phyloP scores from a whole-genome alignment of 2,113 vertebrate species.

The Spermophilus dauricus region DNA sequence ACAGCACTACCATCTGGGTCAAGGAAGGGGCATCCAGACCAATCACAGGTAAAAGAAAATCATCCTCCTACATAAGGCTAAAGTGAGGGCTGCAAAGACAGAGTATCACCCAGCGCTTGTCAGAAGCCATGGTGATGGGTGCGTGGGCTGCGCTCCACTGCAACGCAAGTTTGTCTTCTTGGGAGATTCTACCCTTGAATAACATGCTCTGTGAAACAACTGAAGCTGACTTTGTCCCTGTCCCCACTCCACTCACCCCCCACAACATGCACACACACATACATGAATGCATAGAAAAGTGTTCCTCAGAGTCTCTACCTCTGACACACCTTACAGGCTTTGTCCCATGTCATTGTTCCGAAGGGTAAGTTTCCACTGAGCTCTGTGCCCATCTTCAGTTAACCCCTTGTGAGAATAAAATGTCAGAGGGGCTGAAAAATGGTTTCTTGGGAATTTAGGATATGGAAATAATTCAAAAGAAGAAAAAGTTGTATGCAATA shows the following conservation, averaged over 20 bases:
- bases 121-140: neutral
- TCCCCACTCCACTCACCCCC: too few relatives aligned
- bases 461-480: neutral
- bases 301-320: neutral
- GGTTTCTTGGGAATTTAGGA: neutral
- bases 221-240: neutral
- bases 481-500: neutral
- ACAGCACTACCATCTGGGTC: constrained; percentile 73
- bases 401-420: neutral
- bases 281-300: neutral
- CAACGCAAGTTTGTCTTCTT: neutral
- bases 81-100: neutral
- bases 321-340: neutral
- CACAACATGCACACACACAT: neutral
- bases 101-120: neutral
- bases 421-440: neutral
- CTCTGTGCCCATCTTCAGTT: neutral
- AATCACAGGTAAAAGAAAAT: constrained; percentile 80
- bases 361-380: neutral
- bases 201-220: neutral
- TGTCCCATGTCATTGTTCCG: neutral
- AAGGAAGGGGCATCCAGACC: constrained; percentile 68
- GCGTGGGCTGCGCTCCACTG: neutral
- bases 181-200: neutral
- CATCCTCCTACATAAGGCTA: neutral